These are phyloP conservation scores for Apotomis betuletana DNA, from an alignment of 2,888 invertebrate species.

Conservation along the genomic window DNA sequence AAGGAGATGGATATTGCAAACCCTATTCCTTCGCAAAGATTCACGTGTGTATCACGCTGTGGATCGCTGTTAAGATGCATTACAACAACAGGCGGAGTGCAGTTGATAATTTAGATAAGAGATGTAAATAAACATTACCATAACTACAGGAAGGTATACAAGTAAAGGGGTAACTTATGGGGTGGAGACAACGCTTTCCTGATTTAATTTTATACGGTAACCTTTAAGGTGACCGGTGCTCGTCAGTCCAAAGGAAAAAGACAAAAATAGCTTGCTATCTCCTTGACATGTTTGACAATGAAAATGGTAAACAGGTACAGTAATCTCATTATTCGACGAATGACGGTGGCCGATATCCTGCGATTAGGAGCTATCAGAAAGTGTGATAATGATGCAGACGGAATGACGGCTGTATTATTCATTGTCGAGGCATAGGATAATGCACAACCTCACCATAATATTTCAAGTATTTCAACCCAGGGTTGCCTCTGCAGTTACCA, in stretches of 20 bases:
- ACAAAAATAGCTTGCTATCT: constrained; percentile 16
- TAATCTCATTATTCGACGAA: constrained; percentile 5
- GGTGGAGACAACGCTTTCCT: too few species aligned
- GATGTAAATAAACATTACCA: constrained; percentile 1
- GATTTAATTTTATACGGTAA: too few species aligned
- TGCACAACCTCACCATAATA: too few species aligned
- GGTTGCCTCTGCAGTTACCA: neutral
- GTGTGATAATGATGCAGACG: constrained; percentile 13
- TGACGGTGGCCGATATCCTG: constrained; percentile 1
- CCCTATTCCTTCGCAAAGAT: too few species aligned
- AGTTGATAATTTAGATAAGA: constrained; percentile 13
- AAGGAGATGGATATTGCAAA: too few species aligned
- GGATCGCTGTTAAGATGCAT: neutral
- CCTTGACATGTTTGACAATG: constrained; percentile 10
- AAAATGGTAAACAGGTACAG: constrained; percentile 12
- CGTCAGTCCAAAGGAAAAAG: neutral
- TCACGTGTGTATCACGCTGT: constrained; percentile 2
- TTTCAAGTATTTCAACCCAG: too few species aligned
- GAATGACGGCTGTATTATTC: constrained; percentile 3
- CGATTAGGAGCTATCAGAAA: neutral
- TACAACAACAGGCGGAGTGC: neutral
- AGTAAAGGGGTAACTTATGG: too few species aligned
- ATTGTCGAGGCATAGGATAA: too few species aligned
- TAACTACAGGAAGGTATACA: neutral
- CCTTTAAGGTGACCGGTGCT: neutral